Evolutionary conservation across 2,888 invertebrate genomes (phyloP), one percentile per base, ranked within the genome.

Genomic region (Nomada fucata): DNA sequence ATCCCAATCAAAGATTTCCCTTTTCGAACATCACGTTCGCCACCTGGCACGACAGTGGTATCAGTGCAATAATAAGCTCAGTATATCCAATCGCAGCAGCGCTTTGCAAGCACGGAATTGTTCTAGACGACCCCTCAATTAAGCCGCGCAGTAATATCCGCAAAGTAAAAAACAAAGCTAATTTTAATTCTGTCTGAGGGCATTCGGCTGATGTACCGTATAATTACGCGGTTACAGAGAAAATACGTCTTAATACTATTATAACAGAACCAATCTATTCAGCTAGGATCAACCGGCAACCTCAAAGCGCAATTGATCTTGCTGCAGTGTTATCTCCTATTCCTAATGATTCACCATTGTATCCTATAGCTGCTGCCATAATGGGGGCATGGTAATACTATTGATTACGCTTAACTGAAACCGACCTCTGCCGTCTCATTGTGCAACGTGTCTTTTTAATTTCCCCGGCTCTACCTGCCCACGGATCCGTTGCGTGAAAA

Each of bases 341-440:
- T 88, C 88, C 88, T 88, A 88, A 88, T 88, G 88, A 88, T 86
- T 86, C 82, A 86, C 88, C 85, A 86, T 88, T 88, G 88, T 86
- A 74, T 53, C 78, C 74, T 71, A 72, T 78, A 76, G 76, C 76
- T 69, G 73, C 77, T 73, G 70, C 71, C 77, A 84, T 85, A 85
- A 88, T 88, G 81, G 85, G 78, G 68, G 61, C 78, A 47, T 71
- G 69, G 72, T 88, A 88, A 88, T 88, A 76, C 88, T 88, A 88
- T 88, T 86, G 88, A 88, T 88, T 88, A 75, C 79, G 80, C 70
- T 81, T 82, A 85, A 81, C 82, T 83, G 88, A 86, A 84, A 86
- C 82, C 82, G 69, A 75, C 80, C 83, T 59, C 72, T 67, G 65
- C 59, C 23, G 70, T 74, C 74, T 60, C 15, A 18, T 68, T 36